Evolutionary conservation across 2,113 vertebrate genomes (phyloP).

Genomic region (Columba livia): DNA sequence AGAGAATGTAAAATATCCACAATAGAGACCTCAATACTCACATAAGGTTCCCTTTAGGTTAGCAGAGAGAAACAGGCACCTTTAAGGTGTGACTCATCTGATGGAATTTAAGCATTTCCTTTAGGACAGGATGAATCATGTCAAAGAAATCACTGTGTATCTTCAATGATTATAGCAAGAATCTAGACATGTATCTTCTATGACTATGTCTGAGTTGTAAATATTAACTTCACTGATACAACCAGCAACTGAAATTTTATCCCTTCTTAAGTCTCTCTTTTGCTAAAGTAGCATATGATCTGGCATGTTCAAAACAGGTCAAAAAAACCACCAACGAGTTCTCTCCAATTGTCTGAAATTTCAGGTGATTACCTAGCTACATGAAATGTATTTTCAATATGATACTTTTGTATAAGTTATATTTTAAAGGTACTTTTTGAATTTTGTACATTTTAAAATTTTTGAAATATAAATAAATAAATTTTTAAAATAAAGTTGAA

Average conservation of each 20-base stretch:
- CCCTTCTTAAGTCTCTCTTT: not conserved
- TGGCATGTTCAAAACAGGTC: not conserved
- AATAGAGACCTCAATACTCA: not conserved
- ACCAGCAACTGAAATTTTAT: not conserved
- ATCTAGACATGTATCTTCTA: not conserved
- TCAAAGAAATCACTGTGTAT: not conserved
- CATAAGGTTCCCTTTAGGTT: not conserved
- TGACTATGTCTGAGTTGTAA: not conserved
- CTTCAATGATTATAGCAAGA: not conserved
- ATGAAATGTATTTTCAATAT: not conserved
- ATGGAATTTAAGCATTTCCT: conserved; percentile 11
- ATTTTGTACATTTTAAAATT: not conserved
- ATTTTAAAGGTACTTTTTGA: not conserved
- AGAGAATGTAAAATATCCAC: not conserved
- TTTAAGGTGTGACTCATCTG: conserved; percentile 17
- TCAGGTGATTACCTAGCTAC: not conserved
- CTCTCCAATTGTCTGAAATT: not conserved
- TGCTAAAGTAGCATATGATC: not conserved
- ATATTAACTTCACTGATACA: not conserved
- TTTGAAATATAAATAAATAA: not conserved
- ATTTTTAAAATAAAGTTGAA: not conserved
- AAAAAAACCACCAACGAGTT: not conserved
- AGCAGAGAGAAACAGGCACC: not conserved
- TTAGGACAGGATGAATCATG: conserved; percentile 5
- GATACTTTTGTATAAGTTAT: not conserved